Evolutionary conservation across 2,888 invertebrate species (phyloP), one percentile per base, ranked within the genome.

Genomic region (Ischnus inquisitorius): DNA sequence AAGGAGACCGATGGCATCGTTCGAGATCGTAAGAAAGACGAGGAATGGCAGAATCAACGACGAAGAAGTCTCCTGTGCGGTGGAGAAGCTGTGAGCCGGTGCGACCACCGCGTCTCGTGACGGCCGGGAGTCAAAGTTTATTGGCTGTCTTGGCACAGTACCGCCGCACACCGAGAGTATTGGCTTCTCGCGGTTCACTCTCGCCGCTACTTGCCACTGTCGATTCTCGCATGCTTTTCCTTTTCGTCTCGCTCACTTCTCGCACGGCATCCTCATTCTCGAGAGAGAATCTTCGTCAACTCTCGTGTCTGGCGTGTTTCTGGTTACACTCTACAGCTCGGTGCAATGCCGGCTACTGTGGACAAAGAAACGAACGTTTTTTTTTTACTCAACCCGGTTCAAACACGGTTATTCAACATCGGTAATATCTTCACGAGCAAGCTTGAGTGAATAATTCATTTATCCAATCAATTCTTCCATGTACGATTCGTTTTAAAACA

Each of bases 121-220:
- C 64, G 34, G 62, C 51, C 48, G 22, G 75, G 75, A 68, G 79
- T 71, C 82, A 79, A 86, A 85, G 79, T 86, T 86, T 86, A 86
- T 86, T 86, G 85, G 82, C 83, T 85, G 79, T 85, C 85, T 82
- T 82, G 84, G 34, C 82, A 69, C 76, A 77, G 54, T 71, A 60
- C 25, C 25, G 14, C 57, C 57, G 57, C 14, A 68, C 68, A 81
- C 74, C 74, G 62, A 80, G 77, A 77, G 82, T 83, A 86, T 86
- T 85, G 85, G 85, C 85, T 82, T 82, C 81, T 80, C 85, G 85
- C 71, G 86, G 85, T 86, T 78, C 77, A 68, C 81, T 78, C 80
- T 69, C 64, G 78, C 75, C 75, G 71, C 64, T 77, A 65, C 83
- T n/a, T 71, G 41, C 79, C 69, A 51, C 60, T 60, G 25, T 25